Conservation (phyloP, 2,113 vertebrate species). For the Aramus guarauna region DNA sequence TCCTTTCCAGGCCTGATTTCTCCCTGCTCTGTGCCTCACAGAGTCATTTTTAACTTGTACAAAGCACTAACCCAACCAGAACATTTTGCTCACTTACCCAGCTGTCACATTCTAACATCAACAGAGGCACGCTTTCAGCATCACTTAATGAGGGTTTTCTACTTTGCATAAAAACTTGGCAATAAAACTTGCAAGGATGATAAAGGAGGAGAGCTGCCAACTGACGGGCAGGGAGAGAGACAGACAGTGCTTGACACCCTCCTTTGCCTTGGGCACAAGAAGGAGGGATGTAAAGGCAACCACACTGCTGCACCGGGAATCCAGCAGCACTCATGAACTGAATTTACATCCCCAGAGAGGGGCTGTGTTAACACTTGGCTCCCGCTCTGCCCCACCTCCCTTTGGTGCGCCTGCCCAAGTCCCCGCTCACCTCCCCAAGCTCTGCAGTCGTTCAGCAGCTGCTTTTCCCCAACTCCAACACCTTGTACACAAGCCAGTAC, state of each 20-base stretch:
- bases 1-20: background rate
- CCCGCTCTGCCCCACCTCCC: background rate
- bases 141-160: background rate
- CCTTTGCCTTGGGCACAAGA: background rate
- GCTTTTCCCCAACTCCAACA: background rate
- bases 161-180: conserved; percentile 28
- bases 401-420: accelerated
- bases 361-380: too few species aligned
- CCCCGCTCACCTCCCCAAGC: background rate
- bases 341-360: background rate
- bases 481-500: accelerated
- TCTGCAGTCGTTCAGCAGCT: background rate
- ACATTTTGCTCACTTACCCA: background rate
- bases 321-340: background rate
- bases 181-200: background rate
- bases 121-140: background rate
- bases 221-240: background rate
- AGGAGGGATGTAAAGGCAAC: background rate
- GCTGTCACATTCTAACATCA: background rate
- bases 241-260: background rate
- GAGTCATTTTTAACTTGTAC: background rate
- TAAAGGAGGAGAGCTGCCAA: conserved; percentile 12
- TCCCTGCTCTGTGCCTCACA: background rate
- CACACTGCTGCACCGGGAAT: background rate
- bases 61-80: background rate